Base-by-base conservation (phyloP, 2,888 invertebrate genomes). In the Atrina japonica region DNA sequence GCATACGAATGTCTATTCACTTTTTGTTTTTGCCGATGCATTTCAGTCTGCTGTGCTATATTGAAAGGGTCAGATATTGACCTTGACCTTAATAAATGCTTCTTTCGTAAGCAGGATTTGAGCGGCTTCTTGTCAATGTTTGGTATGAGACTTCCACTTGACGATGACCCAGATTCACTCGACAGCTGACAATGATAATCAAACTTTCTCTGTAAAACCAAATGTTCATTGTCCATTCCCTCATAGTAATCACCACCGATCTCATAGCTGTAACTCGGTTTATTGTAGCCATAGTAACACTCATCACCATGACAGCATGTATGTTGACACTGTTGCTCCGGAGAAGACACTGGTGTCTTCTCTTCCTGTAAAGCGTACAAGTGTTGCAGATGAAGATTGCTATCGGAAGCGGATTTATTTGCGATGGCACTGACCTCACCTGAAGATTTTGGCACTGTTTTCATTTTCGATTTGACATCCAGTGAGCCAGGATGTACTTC, bases 21-120 rank as follows among this genome's bases (percentile, higher is more conserved):
- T 50, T 77, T 79, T n/a, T 69, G 59, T 56, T 78, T 80, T 23
- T 83, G 77, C 43, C 81, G 82, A 40, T 70, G 70, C 35, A 72
- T 60, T 21, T 77, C 68, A 25, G 73, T 75, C 47, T 77, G 74
- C 64, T 78, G 78, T 52, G 68, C 76, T 60, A 80, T 65, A 59
- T 74, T 77, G 66, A 76, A 75, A 47, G 70, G 72, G 55, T 82
- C 82, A 21, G 84, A 84, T 59, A 86, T 72, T 35, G 86, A 86
- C 63, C 84, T 77, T 63, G 83, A 78, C 61, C 81, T 72, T 53
- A 80, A 59, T 23, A 78, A 82, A 27, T 81, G 68, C 63, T 70
- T 73, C 66, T 86, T 86, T 25, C 86, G 72, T 60, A 86, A 73
- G 70, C 87, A 87, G n/a, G 87, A 87, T 60, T 87, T 87, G n/a